phyloP scores from a whole-genome alignment of 2,888 invertebrate genomes.

The Erebia aethiops region DNA sequence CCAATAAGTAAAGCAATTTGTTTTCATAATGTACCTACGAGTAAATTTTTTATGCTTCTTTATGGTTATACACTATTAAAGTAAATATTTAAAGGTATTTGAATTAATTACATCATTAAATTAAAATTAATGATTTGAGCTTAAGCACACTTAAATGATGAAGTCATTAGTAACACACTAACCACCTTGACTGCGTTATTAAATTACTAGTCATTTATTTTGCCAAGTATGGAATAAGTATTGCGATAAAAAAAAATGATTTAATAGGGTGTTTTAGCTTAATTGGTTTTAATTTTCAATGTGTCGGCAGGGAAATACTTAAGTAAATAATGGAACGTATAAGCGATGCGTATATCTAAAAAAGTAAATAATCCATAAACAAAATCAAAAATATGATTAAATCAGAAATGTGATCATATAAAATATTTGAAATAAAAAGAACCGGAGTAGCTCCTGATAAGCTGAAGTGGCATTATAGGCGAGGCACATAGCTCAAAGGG shows the following conservation, averaged over 20 bases:
- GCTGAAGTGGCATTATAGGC: not conserved
- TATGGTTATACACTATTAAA: no score
- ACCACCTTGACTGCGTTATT: not conserved
- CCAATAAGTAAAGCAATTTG: no score
- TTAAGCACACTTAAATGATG: slow-evolving; percentile 14
- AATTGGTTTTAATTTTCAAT: not conserved
- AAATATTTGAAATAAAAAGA: not conserved
- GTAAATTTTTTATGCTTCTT: no score
- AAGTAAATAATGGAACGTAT: not conserved
- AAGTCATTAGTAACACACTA: slow-evolving; percentile 16
- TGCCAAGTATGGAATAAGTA: not conserved
- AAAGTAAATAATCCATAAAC: no score
- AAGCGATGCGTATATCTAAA: not conserved
- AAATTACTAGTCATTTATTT: slow-evolving; percentile 1
- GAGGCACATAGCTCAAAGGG: not conserved
- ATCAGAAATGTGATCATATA: not conserved
- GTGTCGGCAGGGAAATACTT: not conserved
- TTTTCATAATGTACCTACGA: no score
- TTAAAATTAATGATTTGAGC: no score
- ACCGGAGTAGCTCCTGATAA: not conserved
- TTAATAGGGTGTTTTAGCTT: not conserved
- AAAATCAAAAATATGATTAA: no score
- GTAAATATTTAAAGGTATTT: no score
- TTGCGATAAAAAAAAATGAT: not conserved
- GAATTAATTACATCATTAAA: no score